Percentiles rank a stretch among this genome's conserved stretches.
Evolutionary conservation across 1,140 invertebrate species (phyloP).

Genomic region (Paraescarpia echinospica): DNA sequence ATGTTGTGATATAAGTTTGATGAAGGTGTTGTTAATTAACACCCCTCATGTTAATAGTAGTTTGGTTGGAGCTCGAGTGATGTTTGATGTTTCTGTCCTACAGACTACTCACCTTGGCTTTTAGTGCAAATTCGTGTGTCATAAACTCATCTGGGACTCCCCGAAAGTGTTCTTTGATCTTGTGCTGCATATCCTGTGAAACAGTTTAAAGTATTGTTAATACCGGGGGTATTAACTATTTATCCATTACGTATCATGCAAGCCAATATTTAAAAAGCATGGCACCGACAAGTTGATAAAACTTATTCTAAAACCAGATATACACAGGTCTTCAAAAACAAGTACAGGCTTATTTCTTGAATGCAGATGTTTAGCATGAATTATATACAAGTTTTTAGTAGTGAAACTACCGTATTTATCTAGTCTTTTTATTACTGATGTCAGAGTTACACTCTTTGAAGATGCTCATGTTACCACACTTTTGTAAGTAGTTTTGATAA

Average conservation of each 20-base stretch:
- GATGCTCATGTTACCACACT: not conserved
- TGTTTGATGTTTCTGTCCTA: not conserved
- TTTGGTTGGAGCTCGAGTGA: not conserved
- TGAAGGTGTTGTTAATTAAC: not conserved
- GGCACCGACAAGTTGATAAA: no score
- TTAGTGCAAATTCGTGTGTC: constrained; percentile 69
- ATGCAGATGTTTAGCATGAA: not conserved
- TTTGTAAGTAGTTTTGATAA: no score
- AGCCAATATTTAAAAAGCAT: no score
- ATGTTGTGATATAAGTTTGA: not conserved
- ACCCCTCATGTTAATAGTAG: not conserved
- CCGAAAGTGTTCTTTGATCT: constrained; percentile 64
- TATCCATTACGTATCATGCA: no score
- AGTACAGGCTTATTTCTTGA: no score
- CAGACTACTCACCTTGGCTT: constrained; percentile 62
- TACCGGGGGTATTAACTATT: not conserved
- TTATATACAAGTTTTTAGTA: not conserved
- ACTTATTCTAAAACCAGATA: no score
- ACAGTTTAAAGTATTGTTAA: constrained; percentile 6
- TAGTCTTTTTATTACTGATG: not conserved
- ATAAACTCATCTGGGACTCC: constrained; percentile 75
- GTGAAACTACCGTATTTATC: not conserved
- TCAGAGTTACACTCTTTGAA: not conserved
- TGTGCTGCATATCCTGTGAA: constrained; percentile 52
- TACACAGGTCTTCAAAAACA: no score